Percentiles rank a stretch among this genome's conserved stretches.
Evolutionary conservation across 2,797 vertebrate species (phyloP).

Genomic region (Ctenosaura bakeri): DNA sequence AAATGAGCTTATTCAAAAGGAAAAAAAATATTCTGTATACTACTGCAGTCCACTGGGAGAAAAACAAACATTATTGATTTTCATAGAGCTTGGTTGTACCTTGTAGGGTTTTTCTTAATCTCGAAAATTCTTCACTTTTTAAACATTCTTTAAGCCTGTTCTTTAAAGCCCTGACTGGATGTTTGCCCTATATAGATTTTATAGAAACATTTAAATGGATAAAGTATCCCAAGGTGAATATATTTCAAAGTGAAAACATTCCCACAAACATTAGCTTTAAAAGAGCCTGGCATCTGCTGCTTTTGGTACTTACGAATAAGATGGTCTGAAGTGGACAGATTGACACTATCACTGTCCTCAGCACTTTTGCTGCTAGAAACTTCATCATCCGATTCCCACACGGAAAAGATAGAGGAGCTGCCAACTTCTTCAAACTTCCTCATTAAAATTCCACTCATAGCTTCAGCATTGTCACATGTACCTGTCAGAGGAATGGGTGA

Average conservation of each 20-base stretch:
- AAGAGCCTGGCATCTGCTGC: slow-evolving; percentile 12
- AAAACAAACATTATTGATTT: not conserved
- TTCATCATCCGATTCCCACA: slow-evolving; percentile 91
- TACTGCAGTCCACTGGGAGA: not conserved
- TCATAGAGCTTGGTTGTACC: no score
- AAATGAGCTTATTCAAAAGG: not conserved
- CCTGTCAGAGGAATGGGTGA: slow-evolving; percentile 73
- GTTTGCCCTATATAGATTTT: not conserved
- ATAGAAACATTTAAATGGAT: not conserved
- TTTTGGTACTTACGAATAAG: slow-evolving; percentile 86
- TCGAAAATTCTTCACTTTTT: not conserved
- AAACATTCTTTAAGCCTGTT: not conserved
- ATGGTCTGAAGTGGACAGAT: slow-evolving; percentile 86
- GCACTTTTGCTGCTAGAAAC: slow-evolving; percentile 91
- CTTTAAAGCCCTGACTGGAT: not conserved
- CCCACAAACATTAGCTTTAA: not conserved
- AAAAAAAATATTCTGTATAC: not conserved
- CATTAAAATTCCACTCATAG: slow-evolving; percentile 95
- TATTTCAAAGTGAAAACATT: not conserved
- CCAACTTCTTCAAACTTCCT: slow-evolving; percentile 95
- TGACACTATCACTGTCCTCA: slow-evolving; percentile 90
- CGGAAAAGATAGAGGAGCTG: slow-evolving; percentile 86
- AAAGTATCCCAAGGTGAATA: slow-evolving; percentile 20
- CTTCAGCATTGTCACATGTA: slow-evolving; percentile 80
- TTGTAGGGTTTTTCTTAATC: not conserved